These are phyloP conservation scores for Coenobita brevimanus DNA, from an alignment of 1,140 invertebrate genomes.

Conservation along the genomic window DNA sequence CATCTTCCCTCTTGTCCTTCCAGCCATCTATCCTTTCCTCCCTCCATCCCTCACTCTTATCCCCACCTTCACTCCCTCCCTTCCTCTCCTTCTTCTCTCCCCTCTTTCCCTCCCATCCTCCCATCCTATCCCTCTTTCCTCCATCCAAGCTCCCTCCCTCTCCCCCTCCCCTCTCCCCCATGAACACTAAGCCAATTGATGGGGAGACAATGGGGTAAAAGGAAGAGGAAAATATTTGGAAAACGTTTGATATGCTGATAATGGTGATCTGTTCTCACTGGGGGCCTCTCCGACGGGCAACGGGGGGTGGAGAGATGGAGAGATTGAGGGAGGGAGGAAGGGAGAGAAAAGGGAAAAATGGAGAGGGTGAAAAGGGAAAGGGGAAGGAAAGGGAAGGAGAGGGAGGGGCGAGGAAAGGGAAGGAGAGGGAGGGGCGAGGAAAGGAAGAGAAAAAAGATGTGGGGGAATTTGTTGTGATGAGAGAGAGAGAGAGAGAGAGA, in stretches of 20 bases:
- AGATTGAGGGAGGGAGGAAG: background rate
- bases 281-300: background rate
- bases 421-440: no score
- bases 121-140: background rate
- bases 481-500: no score
- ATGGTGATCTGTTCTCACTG: background rate
- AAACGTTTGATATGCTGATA: constrained; percentile 48
- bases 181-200: constrained; percentile 52
- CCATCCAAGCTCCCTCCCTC: background rate
- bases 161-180: background rate
- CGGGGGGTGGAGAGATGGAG: background rate
- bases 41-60: background rate
- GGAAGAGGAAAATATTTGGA: constrained; percentile 46
- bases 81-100: background rate
- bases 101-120: background rate
- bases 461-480: no score
- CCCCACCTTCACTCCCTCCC: background rate
- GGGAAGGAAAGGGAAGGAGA: no score
- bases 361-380: no score
- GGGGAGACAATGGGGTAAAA: constrained; percentile 43
- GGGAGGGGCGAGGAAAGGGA: no score
- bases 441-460: no score
- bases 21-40: background rate
- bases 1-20: background rate
- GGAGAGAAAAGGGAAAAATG: no score